Conservation (phyloP, 2,113 vertebrate species). For the Podarcis cretensis region DNA sequence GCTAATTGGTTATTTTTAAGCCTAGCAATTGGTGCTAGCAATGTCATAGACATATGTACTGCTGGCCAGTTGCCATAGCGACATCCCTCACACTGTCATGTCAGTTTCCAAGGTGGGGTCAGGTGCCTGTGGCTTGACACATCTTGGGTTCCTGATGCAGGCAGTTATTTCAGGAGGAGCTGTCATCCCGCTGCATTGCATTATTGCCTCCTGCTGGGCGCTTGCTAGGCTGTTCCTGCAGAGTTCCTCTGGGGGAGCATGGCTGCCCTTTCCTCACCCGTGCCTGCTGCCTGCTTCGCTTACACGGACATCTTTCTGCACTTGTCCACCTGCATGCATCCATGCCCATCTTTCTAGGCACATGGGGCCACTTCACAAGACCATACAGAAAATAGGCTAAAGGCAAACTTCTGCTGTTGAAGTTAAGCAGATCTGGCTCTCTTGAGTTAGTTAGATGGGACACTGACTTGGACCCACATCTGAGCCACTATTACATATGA, state of each 20-base stretch:
- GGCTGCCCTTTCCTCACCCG: neutral
- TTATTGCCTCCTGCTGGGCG: constrained; percentile 3
- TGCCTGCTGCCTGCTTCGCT: neutral
- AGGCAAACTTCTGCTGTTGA: neutral
- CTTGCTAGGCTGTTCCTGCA: neutral
- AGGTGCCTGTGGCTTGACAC: constrained; percentile 9
- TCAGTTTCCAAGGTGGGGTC: constrained; percentile 16
- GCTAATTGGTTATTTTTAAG: neutral
- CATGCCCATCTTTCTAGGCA: neutral
- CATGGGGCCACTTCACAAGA: neutral
- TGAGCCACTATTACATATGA: neutral
- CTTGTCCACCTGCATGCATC: neutral
- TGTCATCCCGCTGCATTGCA: constrained; percentile 23
- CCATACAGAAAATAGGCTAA: neutral
- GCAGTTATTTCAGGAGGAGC: constrained; percentile 33
- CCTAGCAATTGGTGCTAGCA: neutral
- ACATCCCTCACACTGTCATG: constrained; percentile 18
- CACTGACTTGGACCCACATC: neutral
- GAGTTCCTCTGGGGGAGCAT: neutral
- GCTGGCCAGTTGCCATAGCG: constrained; percentile 17
- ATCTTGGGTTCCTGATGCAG: constrained; percentile 15
- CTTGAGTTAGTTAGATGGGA: neutral
- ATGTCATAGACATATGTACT: neutral
- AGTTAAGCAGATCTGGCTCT: neutral
- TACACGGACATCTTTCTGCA: neutral